Evolutionary conservation across 2,797 vertebrate genomes (phyloP), one percentile per base, ranked within the genome.

Genomic region (Sebastiscus albofasciatus): DNA sequence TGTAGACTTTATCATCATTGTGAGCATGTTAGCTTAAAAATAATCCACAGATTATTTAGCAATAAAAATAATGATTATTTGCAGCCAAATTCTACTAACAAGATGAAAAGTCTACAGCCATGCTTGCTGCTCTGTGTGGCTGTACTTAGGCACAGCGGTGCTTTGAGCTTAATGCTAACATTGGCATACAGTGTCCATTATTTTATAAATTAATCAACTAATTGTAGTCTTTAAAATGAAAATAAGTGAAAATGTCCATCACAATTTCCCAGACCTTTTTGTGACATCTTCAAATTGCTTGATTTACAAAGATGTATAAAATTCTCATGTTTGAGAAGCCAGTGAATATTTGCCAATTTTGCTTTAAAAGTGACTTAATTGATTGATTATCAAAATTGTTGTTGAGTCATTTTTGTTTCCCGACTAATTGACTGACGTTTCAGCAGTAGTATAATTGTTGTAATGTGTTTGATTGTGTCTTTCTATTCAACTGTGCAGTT

Each of bases 401-500:
- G 4, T 12, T 70, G 8, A 54, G 29, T 11, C 2, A 36, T 55
- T n/a, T 3, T 27, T 14, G 22, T 72, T 29, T 26, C 8, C 18
- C 12, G 14, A 33, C 29, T 22, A 31, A 24, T n/a, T 0, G 0
- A 27, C 36, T 0, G 6, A 8, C 4, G 0, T 73, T 71, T 42
- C 8, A 27, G 39, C n/a, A 14, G 6, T 10, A 29, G 3, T 1
- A 22, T 36, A 0, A 22, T 67, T 29, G 42, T 67, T 67, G 20
- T 46, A 13, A 27, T 14, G 10, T 74, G 27, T 58, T 46, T n/a
- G 6, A 52, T 55, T 80, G 26, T 72, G 46, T 78, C 70, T 65
- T 93, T 90, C 49, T 87, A 1, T 75, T 69, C 2, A 8, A 20
- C 12, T 39, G 76, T 81, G 6, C 85, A 99, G 98, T 92, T 99